Evolutionary conservation across 2,113 vertebrate species (phyloP).

Genomic region (Notechis scutatus): DNA sequence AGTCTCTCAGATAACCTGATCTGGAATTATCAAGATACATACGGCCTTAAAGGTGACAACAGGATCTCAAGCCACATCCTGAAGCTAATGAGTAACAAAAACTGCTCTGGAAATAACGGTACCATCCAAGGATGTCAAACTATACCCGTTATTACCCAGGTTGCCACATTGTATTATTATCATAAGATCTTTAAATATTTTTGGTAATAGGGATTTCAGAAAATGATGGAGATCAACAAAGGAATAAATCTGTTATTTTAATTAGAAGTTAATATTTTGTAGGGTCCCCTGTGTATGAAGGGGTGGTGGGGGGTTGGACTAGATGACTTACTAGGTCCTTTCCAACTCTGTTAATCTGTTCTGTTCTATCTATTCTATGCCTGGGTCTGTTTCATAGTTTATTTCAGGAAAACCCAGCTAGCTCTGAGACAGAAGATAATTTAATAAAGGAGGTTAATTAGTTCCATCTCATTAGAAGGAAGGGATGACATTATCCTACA

Average conservation of each 20-base stretch:
- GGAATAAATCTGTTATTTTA: background rate
- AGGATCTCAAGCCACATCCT: background rate
- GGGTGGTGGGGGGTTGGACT: too few relatives aligned
- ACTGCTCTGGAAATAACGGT: background rate
- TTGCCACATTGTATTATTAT: background rate
- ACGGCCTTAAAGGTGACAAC: background rate
- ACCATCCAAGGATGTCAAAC: background rate
- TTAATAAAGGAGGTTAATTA: background rate
- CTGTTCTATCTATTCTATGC: background rate
- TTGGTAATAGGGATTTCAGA: background rate
- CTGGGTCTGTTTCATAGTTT: background rate
- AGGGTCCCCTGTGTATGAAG: too few relatives aligned
- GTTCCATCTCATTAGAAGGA: conserved; percentile 11
- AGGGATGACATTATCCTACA: background rate
- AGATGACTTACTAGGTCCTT: too few relatives aligned
- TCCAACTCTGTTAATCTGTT: too few relatives aligned
- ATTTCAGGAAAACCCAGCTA: background rate
- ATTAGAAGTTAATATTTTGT: background rate
- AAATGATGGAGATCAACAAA: background rate
- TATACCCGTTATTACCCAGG: background rate
- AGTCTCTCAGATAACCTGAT: background rate
- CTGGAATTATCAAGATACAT: background rate
- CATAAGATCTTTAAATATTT: background rate
- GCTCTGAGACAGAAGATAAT: background rate
- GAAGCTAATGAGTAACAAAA: background rate